Base-by-base conservation (phyloP, 2,797 vertebrate genomes). In the Rousettus madagascariensis region DNA sequence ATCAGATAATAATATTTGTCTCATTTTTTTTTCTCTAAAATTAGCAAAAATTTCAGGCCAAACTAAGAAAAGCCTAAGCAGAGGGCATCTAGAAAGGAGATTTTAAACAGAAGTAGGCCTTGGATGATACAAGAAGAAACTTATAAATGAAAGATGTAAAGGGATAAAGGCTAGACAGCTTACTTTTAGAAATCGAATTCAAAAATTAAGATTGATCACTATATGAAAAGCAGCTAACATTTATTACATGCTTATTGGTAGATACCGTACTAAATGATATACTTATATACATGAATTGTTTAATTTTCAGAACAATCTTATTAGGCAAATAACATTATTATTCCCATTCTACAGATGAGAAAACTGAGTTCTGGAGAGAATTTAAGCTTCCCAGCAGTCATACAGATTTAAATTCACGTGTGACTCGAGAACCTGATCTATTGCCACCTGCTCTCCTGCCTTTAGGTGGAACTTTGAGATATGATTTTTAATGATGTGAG, bases 291-390 rank as follows among this genome's bases (percentile, higher is more conserved):
- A 55, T 28, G 30, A 51, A 69, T 43, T 90, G 3, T 10, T 55
- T 53, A 65, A 90, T 65, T 86, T 93, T 71, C 24, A 90, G n/a
- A 82, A 91, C 12, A 65, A 43, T 79, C 53, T 75, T 89, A 24
- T 33, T 84, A 83, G 17, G 16, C 61, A 49, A 71, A 16, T 38
- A 71, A 19, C 2, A 38, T 55, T 80, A 28, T 36, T 46, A 59
- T 57, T 49, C 0, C 2, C 77, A n/a, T 55, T 92, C 63, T 93
- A 19, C 33, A 57, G 63, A n/a, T 82, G 63, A 87, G 38, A 43
- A 83, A 78, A 88, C 22, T n/a, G 55, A 90, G 78, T 1, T n/a
- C 72, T 83, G 10, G 28, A 68, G 66, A 69, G 74, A 75, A 80
- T 7, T 53, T 38, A 72, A 82, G 63, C 11, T 92, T 90, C 19